Base-by-base conservation (phyloP, 2,113 vertebrate genomes). In the Myiozetetes cayanensis region DNA sequence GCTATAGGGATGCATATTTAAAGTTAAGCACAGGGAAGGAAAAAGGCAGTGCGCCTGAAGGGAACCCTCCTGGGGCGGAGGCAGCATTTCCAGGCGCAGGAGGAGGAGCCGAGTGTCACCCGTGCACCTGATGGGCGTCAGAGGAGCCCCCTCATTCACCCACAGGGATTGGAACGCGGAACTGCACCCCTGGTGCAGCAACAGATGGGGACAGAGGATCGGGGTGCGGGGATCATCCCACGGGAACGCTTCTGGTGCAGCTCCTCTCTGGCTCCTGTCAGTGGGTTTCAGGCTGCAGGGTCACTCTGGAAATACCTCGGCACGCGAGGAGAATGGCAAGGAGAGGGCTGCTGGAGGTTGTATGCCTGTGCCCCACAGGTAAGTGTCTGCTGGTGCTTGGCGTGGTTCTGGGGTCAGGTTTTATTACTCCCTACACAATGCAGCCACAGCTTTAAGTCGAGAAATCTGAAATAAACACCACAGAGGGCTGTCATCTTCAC, bases 221-320 rank as follows among this genome's bases (percentile, higher is more conserved):
- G 0, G 17, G 25, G 13, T 33, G 15, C 27, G 16, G 62, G 18
- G 44, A 59, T 30, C 2, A 3, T n/a, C 35, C 21, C 39, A 44
- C 1, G 59, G 46, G 72, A 80, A 39, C 2, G 9, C 16, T 87
- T 24, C 27, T 22, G 41, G 14, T 37, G 63, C 55, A 62, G 68
- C 55, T 91, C 47, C 65, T 84, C 68, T 70, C 53, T 33, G 53
- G 31, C 33, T 68, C 44, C 35, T 4, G 1, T 5, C 4, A 3
- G 6, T 16, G 62, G 31, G 19, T 33, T 47, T 65, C 12, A 13
- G 31, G 39, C 23, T 65, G 15, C 0, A 0, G 13, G 14, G 10
- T 63, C 58, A 63, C 12, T 46, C 58, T 28, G 81, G 28, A 91
- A 55, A 17, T 16, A 46, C 4, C 15, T 65, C 4, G 2, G 30